Base-by-base conservation (phyloP, 35 echinoderm and acorn worm genomes). In the Amphiura filiformis region DNA sequence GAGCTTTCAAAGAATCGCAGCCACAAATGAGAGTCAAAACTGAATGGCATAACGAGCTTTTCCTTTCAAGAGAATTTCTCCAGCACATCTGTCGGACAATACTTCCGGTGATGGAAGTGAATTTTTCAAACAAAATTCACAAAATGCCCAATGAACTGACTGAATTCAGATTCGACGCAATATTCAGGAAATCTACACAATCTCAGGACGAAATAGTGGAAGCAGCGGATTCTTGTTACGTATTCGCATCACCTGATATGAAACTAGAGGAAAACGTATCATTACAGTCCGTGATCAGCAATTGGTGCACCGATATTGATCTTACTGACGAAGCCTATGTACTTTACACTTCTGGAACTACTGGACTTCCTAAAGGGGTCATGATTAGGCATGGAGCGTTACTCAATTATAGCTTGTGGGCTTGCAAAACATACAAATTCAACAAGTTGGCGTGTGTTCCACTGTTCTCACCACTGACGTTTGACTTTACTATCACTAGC, bases 61-160 rank as follows among this genome's bases (percentile, higher is more conserved):
- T 80, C 31, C 78, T 80, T 80, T 80, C 78, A 9, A 80, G 78
- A 80, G 38, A 80, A 80, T 80, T 80, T 80, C 34, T 80, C 2
- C 78, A 80, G 78, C 78, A 80, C 35, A 12, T 80, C 78, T 80
- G 78, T 39, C 13, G 35, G 17, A 37, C 78, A 80, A 35, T 34
- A 35, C 30, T 80, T 22, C 78, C 78, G 35, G 35, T 32, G 26
- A 80, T 80, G 78, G 26, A 4, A 80, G 34, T 80, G 13, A 35
- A 12, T 1, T 80, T 80, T 31, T 80, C 78, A 80, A 80, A 32
- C 13, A 80, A 80, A 80, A 34, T 80, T 3, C n/a, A 80, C 78
- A 80, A 13, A 80, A 80, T 80, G 35, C 38, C 78, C 2, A 80
- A 80, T 36, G 78, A 80, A 80, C 35, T 80, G 78, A 80, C 78